These are phyloP conservation scores for Oreochromis mossambicus DNA, from an alignment of 2,797 vertebrate genomes.

Conservation along the genomic window DNA sequence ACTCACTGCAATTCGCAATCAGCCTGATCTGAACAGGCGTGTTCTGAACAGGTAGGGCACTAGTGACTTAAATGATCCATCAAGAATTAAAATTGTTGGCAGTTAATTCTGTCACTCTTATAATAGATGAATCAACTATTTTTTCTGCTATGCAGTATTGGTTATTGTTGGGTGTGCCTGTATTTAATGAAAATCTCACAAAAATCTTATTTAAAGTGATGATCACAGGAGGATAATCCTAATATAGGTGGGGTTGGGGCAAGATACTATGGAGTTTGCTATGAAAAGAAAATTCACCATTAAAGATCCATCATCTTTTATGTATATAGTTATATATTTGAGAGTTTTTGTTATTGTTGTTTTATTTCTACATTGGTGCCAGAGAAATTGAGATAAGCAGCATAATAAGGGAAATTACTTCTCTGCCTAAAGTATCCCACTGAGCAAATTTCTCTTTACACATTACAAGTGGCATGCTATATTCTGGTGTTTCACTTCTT, in stretches of 20 bases:
- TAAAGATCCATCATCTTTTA: neutral
- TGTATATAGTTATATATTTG: neutral
- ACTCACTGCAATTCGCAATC: neutral
- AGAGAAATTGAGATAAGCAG: neutral
- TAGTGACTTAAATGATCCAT: neutral
- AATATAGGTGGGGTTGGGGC: neutral
- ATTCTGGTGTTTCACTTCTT: neutral
- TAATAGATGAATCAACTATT: neutral
- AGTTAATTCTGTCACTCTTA: neutral
- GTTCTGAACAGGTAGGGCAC: neutral
- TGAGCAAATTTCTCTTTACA: neutral
- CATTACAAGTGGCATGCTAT: neutral
- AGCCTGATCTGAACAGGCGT: neutral
- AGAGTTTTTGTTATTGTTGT: neutral
- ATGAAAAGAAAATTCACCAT: neutral
- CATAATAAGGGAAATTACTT: neutral
- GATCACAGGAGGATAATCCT: neutral
- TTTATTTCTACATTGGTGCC: neutral
- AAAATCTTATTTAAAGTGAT: neutral
- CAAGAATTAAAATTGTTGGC: neutral
- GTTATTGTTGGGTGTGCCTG: neutral
- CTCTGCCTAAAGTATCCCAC: neutral
- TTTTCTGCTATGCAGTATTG: neutral
- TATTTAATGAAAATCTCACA: neutral
- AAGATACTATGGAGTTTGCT: neutral